Base-by-base conservation (phyloP, 2,113 vertebrate genomes). In the Petroica traversi region DNA sequence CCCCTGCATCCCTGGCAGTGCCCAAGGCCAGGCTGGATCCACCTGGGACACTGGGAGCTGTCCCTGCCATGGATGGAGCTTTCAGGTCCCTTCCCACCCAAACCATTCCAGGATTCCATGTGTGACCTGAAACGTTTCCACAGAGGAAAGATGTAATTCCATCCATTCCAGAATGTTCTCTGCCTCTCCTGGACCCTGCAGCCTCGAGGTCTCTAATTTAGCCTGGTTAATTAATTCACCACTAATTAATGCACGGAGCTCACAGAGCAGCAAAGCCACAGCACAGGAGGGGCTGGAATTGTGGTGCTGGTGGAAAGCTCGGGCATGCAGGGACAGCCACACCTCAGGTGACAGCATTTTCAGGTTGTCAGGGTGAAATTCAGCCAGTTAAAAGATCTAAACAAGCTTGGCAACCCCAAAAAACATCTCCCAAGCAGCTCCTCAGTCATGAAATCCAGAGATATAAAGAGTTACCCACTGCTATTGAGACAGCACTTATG, bases 401-500 rank as follows among this genome's bases (percentile, higher is more conserved):
- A 61, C 78, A 22, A 7, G 63, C 89, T 83, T 40, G 40, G 75
- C 88, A 93, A 67, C 24, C 80, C 46, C 18, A 45, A 45, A 43
- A 80, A 76, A 33, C 59, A 72, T 57, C 92, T 71, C 80, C 52
- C 52, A 79, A 22, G 68, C 68, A 9, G 69, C 38, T 82, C 81
- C 28, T n/a, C 0, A 26, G 76, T 0, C 69, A 75, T 3, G 66
- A 66, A 64, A 93, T 11, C 25, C 10, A 93, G 43, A 91, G 83
- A 76, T 2, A 88, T 7, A 89, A 97, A 94, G 74, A 49, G 93
- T 92, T 89, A 99, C 99, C 99, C 97, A 99, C 99, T 91, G 99
- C 99, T 11, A 99, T 99, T 72, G 99, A 99, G 95, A 99, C 99
- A 1, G 99, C 99, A 41, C 99, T 99, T 97, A 98, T 98, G 96